phyloP scores from a whole-genome alignment of 1,140 invertebrate genomes.

The Tribolium madens region DNA sequence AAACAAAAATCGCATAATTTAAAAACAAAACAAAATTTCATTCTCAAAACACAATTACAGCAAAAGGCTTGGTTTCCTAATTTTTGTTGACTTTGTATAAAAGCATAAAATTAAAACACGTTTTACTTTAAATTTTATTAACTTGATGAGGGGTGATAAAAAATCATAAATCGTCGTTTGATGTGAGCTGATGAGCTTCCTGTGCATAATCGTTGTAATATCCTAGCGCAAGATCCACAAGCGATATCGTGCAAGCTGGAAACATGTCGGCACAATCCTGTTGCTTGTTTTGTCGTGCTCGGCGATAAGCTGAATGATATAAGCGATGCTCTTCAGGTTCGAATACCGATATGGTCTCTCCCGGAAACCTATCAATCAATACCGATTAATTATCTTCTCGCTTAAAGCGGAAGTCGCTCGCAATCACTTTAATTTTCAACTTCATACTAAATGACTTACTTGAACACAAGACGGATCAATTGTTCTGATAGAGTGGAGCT shows the following conservation, averaged over 20 bases:
- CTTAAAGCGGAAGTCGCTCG: constrained; percentile 31
- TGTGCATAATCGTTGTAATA: constrained; percentile 71
- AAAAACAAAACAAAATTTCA: no score
- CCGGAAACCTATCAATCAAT: constrained; percentile 67
- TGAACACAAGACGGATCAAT: constrained; percentile 77
- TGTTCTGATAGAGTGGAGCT: constrained; percentile 77
- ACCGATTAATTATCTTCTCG: constrained; percentile 29
- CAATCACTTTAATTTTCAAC: constrained; percentile 28
- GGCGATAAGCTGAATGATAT: constrained; percentile 75
- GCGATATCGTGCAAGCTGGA: constrained; percentile 75
- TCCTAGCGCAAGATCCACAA: constrained; percentile 79
- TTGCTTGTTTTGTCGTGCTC: constrained; percentile 65
- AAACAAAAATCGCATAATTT: no score
- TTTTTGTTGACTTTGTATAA: no score
- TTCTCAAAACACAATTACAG: no score
- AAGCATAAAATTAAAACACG: no score
- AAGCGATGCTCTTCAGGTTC: constrained; percentile 76
- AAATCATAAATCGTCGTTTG: constrained; percentile 7
- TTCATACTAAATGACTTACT: constrained; percentile 68
- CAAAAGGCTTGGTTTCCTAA: no score
- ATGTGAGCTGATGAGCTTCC: constrained; percentile 6
- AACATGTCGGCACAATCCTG: constrained; percentile 72
- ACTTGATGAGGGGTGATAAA: constrained; percentile 1
- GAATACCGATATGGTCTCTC: constrained; percentile 71
- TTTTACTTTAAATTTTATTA: no score